Evolutionary conservation across 2,113 vertebrate species (phyloP).

Genomic region (Dromiciops gliroides): DNA sequence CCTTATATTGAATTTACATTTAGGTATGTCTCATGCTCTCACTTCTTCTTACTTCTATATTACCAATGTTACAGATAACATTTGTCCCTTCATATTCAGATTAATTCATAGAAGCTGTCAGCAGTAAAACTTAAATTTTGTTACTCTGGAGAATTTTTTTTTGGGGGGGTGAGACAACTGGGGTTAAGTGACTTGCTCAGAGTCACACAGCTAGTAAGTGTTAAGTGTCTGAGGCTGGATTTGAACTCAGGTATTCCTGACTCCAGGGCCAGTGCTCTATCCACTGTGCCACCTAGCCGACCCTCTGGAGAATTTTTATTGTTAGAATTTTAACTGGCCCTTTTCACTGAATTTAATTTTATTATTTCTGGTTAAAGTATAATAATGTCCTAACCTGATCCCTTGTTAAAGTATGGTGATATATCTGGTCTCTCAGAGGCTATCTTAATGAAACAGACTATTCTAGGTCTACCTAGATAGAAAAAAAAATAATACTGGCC

Average conservation of each 20-base stretch:
- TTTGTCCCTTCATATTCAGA: background rate
- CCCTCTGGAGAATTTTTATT: background rate
- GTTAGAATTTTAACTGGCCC: background rate
- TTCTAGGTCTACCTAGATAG: background rate
- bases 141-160: background rate
- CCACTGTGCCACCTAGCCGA: too few species aligned
- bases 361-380: background rate
- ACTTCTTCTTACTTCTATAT: background rate
- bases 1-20: background rate
- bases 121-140: background rate
- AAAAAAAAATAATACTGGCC: background rate
- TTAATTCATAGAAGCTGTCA: conserved; percentile 1
- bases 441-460: background rate
- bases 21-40: background rate
- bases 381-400: background rate
- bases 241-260: too few species aligned
- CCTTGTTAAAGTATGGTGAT: background rate
- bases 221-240: too few species aligned
- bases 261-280: too few species aligned
- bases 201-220: too few species aligned
- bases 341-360: background rate
- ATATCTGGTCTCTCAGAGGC: background rate
- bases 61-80: background rate
- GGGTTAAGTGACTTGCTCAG: too few species aligned
- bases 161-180: too few species aligned